phyloP scores from a whole-genome alignment of 2,113 vertebrate species.

The Progne subis region DNA sequence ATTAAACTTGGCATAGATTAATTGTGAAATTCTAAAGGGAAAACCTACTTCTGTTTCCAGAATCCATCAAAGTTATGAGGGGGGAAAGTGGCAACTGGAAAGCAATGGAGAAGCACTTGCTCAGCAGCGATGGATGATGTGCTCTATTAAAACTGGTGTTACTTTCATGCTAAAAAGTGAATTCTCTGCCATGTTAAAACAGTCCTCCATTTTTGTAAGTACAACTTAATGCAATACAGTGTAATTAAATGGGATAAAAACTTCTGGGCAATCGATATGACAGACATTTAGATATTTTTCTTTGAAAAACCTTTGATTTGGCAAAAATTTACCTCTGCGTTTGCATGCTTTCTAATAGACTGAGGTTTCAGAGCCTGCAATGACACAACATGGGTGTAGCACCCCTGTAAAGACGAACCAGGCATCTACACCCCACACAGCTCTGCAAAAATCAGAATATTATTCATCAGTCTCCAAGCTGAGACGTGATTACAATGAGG shows the following conservation, averaged over 20 bases:
- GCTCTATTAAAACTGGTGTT: background rate
- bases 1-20: slow-evolving; percentile 56
- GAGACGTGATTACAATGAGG: background rate
- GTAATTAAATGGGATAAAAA: background rate
- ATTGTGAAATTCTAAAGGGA: slow-evolving; percentile 45
- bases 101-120: background rate
- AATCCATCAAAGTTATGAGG: slow-evolving; percentile 32
- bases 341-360: fast-evolving
- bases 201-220: background rate
- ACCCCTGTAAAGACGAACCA: background rate
- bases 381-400: fast-evolving
- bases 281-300: background rate
- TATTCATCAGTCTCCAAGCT: background rate
- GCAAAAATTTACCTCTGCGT: background rate
- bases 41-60: slow-evolving; percentile 46
- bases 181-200: background rate
- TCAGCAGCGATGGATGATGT: background rate
- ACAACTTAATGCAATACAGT: background rate
- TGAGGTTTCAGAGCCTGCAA: background rate
- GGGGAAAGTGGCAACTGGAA: background rate
- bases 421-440: background rate
- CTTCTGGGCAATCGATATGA: background rate
- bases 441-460: background rate
- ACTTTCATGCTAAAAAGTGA: background rate
- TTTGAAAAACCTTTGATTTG: background rate